A percentile compares a stretch with the other conserved stretches of the same genome.
These are phyloP conservation scores for Smittia aterrima DNA, from an alignment of 2,888 invertebrate species.

Conservation along the genomic window DNA sequence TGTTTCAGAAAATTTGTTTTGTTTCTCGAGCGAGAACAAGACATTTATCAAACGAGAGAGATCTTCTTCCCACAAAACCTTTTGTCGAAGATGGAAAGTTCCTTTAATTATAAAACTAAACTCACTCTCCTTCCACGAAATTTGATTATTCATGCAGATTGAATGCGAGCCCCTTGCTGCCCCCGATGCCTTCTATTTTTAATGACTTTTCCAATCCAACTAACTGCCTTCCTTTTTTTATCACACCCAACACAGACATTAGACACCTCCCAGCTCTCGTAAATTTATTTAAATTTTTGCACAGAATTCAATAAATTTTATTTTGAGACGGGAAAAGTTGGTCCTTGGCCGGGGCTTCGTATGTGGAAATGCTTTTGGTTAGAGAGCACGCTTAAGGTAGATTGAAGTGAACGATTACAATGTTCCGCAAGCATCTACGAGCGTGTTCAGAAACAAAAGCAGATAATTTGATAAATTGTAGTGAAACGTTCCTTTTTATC, in stretches of 20 bases:
- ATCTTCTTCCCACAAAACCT: conserved; percentile 11
- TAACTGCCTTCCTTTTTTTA: conserved; percentile 13
- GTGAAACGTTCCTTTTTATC: conserved; percentile 17
- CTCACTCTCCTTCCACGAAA: background rate
- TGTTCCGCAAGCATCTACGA: background rate
- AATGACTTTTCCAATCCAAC: conserved; percentile 12
- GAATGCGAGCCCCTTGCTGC: background rate
- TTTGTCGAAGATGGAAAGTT: conserved; percentile 5
- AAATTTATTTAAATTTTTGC: conserved; percentile 11
- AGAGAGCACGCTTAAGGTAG: no score
- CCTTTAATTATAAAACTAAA: conserved; percentile 21
- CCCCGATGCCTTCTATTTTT: background rate
- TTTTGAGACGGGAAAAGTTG: background rate
- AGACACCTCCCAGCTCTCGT: conserved; percentile 9
- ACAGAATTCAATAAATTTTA: conserved; percentile 12
- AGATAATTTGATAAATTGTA: conserved; percentile 37
- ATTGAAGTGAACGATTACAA: no score
- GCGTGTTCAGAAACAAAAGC: background rate
- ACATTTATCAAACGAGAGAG: conserved; percentile 36
- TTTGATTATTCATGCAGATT: background rate
- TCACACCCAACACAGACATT: conserved; percentile 1
- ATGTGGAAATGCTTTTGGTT: no score
- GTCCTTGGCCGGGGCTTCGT: background rate
- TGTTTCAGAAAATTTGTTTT: conserved; percentile 32
- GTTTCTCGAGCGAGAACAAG: conserved; percentile 22